Base-by-base conservation (phyloP, 2,113 vertebrate genomes). In the Prolemur simus region DNA sequence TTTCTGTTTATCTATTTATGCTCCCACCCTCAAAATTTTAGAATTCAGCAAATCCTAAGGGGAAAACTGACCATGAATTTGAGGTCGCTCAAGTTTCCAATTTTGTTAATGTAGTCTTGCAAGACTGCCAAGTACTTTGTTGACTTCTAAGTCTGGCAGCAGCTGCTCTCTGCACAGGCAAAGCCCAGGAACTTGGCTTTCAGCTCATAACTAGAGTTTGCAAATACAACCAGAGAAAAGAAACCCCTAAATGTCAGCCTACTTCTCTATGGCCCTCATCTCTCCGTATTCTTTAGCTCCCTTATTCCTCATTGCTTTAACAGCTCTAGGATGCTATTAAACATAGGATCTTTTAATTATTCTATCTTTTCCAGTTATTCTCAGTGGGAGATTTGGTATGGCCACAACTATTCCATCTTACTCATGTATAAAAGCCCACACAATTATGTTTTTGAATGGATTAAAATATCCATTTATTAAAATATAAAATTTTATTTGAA, bases 401-500 rank as follows among this genome's bases (percentile, higher is more conserved):
- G 21, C 34, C n/a, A 66, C 11, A 95, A 64, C 42, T 84, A 74
- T 60, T 74, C 18, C 21, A 87, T 78, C 64, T 90, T 77, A 58
- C 6, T 90, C 8, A 69, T 25, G 60, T 64, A 34, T 39, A 5
- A 25, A 78, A 76, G 17, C 34, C 29, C 29, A 63, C 49, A 27
- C 6, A 63, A 64, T 63, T 71, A 80, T 83, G 12, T 73, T 94
- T 93, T 84, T 69, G 18, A 78, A 74, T 73, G 25, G 5, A 54
- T 77, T 80, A 76, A 91, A 93, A 93, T 42, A 47, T 23, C 23
- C 87, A 25, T 47, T 78, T 81, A 73, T 71, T 93, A 77, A 96
- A 74, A 80, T 68, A 76, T 17, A 56, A 37, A 20, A 68, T 68
- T 69, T 52, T 37, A 73, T 87, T 89, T 83, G 25, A 54, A 89